Conservation (phyloP, 2,888 invertebrate species). For the Microplitis manilae region DNA sequence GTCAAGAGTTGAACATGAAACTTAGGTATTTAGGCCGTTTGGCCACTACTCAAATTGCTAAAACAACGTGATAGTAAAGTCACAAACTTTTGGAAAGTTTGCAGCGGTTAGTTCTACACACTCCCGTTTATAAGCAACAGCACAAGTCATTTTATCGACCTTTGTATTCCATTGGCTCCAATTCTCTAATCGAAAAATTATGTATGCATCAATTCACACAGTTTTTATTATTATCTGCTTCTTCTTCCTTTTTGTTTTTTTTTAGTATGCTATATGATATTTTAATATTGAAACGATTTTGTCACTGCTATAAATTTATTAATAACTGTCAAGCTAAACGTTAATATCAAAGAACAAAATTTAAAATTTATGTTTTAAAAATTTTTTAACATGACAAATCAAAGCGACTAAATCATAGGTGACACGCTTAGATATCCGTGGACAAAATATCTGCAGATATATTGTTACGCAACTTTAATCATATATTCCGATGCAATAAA, state of each 20-base stretch:
- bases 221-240: not conserved
- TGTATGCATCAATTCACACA: not conserved
- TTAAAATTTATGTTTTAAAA: no score
- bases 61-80: conserved; percentile 33
- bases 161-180: conserved; percentile 29
- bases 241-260: not conserved
- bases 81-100: conserved; percentile 33
- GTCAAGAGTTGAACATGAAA: not conserved
- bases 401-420: no score
- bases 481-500: no score
- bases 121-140: conserved; percentile 36
- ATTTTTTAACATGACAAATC: no score
- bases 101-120: conserved; percentile 37
- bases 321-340: not conserved
- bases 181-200: not conserved
- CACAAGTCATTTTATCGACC: conserved; percentile 38
- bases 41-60: conserved; percentile 3
- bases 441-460: no score
- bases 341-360: not conserved
- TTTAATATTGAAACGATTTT: not conserved
- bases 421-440: no score
- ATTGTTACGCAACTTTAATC: no score
- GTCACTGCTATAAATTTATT: not conserved
- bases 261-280: not conserved
- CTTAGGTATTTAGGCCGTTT: not conserved